These are phyloP conservation scores for Spialia ferax DNA, from an alignment of 2,888 invertebrate genomes.

Conservation along the genomic window DNA sequence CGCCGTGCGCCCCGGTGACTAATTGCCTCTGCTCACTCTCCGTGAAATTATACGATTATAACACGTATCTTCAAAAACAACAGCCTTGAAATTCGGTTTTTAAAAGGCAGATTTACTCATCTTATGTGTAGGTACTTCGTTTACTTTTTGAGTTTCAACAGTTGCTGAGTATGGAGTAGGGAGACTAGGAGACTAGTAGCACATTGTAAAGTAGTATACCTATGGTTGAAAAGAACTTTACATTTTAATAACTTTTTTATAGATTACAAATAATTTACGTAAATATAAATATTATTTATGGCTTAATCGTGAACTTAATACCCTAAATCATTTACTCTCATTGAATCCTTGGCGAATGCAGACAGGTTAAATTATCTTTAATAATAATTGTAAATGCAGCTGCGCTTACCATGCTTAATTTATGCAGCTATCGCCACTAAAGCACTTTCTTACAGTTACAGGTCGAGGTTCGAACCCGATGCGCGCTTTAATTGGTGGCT, in stretches of 20 bases:
- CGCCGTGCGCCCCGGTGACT: constrained; percentile 56
- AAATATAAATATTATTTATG: no score
- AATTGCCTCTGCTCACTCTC: constrained; percentile 71
- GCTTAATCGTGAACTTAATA: not conserved
- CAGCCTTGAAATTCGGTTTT: constrained; percentile 44
- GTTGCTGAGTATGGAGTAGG: no score
- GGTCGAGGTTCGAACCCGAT: constrained; percentile 55
- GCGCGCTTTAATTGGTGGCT: constrained; percentile 67
- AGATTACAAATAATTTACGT: no score
- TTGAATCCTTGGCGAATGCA: not conserved
- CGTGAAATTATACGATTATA: constrained; percentile 78
- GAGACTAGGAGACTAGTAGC: no score
- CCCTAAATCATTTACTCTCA: not conserved
- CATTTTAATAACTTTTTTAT: no score
- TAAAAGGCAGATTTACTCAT: not conserved
- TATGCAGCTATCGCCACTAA: constrained; percentile 28
- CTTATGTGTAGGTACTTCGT: not conserved
- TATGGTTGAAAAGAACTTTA: no score
- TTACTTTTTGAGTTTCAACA: not conserved
- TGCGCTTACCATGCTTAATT: constrained; percentile 31
- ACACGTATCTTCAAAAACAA: constrained; percentile 69
- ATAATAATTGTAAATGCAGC: constrained; percentile 1
- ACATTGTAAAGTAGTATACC: no score
- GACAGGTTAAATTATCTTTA: not conserved
- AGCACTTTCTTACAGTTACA: constrained; percentile 33